Evolutionary conservation across 2,113 vertebrate species (phyloP).

Genomic region (Eurypyga helias): DNA sequence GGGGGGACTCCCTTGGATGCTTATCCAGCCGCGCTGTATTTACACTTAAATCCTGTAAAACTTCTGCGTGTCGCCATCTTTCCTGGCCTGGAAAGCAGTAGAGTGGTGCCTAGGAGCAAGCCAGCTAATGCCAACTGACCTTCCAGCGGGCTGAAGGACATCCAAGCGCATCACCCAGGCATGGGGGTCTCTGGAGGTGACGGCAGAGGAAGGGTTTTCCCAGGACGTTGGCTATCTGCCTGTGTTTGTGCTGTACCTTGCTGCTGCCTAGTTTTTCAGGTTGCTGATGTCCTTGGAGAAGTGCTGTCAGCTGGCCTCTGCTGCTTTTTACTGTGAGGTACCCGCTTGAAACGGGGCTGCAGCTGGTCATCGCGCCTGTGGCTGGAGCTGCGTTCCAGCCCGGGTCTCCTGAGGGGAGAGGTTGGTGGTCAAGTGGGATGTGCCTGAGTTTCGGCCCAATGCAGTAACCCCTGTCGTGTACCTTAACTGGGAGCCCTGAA

Average conservation of each 20-base stretch:
- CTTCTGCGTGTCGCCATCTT: neutral
- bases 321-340: neutral
- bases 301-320: neutral
- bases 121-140: neutral
- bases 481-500: neutral
- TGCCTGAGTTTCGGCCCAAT: neutral
- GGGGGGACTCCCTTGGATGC: neutral
- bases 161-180: neutral
- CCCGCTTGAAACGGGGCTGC: neutral
- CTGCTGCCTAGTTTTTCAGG: neutral
- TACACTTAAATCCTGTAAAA: neutral
- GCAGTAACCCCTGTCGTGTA: neutral
- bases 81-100: neutral
- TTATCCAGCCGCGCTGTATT: neutral
- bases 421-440: neutral
- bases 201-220: neutral
- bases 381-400: neutral
- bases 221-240: neutral
- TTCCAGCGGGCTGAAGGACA: neutral
- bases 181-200: neutral
- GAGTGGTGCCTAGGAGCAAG: neutral
- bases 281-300: neutral
- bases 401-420: fast-evolving
- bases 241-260: neutral
- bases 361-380: neutral